A percentile compares a stretch with the other conserved stretches of the same genome.
Evolutionary conservation across 53 echinoderm and acorn worm species (phyloP).

Genomic region (Paelopatides confundens): DNA sequence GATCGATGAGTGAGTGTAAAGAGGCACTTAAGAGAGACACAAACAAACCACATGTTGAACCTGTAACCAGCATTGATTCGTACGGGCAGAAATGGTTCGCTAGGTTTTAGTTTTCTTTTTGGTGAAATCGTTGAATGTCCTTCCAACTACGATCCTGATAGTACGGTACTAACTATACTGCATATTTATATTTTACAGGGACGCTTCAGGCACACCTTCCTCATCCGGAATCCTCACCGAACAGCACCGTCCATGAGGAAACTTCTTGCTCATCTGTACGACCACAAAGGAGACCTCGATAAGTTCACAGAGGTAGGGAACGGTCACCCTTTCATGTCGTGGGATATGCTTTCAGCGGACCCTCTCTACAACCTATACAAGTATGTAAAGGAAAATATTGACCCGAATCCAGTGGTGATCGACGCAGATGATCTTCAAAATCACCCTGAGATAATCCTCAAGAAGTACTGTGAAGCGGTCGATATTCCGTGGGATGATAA

Average conservation of each 20-base stretch:
- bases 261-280: neutral
- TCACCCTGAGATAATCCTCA: neutral
- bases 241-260: neutral
- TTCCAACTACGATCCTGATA: neutral
- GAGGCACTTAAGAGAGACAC: too few species aligned
- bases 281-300: neutral
- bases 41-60: too few species aligned
- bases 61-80: too few species aligned
- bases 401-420: constrained; percentile 11
- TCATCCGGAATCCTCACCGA: constrained; percentile 4
- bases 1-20: too few species aligned
- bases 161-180: too few species aligned
- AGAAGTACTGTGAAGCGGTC: constrained; percentile 16
- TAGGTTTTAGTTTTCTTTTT: too few species aligned
- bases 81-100: too few species aligned
- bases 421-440: constrained; percentile 26
- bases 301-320: neutral
- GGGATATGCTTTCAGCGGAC: neutral
- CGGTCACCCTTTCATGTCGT: neutral
- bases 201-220: neutral
- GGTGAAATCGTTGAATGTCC: neutral
- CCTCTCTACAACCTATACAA: neutral
- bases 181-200: neutral
- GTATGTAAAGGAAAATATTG: constrained; percentile 12
- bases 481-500: constrained; percentile 12